Evolutionary conservation across 2,888 invertebrate species (phyloP), one percentile per base, ranked within the genome.

Genomic region (Eugnorisma glareosa): DNA sequence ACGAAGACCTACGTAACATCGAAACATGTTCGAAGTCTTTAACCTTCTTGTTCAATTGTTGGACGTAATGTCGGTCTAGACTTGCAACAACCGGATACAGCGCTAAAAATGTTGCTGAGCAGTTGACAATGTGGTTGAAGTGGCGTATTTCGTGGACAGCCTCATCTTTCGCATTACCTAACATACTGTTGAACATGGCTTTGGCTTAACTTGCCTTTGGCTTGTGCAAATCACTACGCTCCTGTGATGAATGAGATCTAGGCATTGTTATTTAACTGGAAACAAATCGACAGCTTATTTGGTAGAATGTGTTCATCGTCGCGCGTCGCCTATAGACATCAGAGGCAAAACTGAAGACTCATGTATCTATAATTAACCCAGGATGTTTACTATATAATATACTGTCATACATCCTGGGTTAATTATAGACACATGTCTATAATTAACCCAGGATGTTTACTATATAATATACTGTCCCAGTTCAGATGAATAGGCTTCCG

Each of bases 1-100:
- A 71, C 71, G 67, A 67, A 68, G 45, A 11, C 31, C 57, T 64
- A 83, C 75, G 84, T 83, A 83, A 83, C 69, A n/a, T 68, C 48
- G 57, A 68, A 45, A 59, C 73, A 82, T 68, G 74, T 61, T 54
- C 69, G 57, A 67, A 37, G 85, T 83, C 66, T 83, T 67, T 79
- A 82, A 77, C 77, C 77, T 79, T 75, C 45, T 64, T 61, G 63
- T 24, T 28, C 48, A 21, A 59, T 66, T 67, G 59, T 37, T 61
- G 21, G 48, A 59, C 28, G 28, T 43, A 28, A 7, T 10, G 13
- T 40, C 7, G 18, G 28, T 1, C 2, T n/a, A 79, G 35, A 73
- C 73, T 51, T 0, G 15, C 51, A 11, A 78, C 54, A 51, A 18
- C 8, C 13, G 48, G 37, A 28, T 0, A 10, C 43, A 13, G 13